A percentile compares a stretch with the other conserved stretches of the same genome.
Evolutionary conservation across 2,797 vertebrate genomes (phyloP).

Genomic region (Cetoscarus ocellatus): DNA sequence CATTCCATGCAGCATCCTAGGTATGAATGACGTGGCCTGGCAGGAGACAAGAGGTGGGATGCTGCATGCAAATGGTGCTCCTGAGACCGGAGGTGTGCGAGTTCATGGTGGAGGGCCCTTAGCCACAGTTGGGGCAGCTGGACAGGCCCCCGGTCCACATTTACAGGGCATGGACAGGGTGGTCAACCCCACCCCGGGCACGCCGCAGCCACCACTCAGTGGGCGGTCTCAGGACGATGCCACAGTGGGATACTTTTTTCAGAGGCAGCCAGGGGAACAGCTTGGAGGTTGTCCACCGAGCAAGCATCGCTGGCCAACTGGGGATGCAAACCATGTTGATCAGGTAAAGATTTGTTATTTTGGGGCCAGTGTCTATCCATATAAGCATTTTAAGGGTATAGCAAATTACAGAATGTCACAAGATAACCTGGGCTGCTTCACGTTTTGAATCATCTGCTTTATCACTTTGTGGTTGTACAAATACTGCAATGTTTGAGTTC

Average conservation of each 20-base stretch:
- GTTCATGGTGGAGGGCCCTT: slow-evolving; percentile 76
- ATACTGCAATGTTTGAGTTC: not conserved
- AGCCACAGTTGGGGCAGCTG: slow-evolving; percentile 69
- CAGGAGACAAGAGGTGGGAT: slow-evolving; percentile 86
- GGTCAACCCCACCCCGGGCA: slow-evolving; percentile 67
- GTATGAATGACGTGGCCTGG: slow-evolving; percentile 89
- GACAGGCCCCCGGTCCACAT: slow-evolving; percentile 72
- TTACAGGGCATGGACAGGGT: slow-evolving; percentile 79
- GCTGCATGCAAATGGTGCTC: slow-evolving; percentile 83
- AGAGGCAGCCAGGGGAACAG: slow-evolving; percentile 84
- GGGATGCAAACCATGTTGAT: slow-evolving; percentile 76
- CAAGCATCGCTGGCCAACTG: slow-evolving; percentile 83
- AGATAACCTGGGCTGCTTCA: too few relatives aligned
- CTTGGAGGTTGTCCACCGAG: slow-evolving; percentile 77
- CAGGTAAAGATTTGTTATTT: slow-evolving; percentile 51
- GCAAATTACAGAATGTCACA: too few relatives aligned
- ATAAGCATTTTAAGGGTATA: too few relatives aligned
- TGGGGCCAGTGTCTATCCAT: too few relatives aligned
- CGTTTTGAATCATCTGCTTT: not conserved
- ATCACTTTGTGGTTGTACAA: not conserved
- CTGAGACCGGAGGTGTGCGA: slow-evolving; percentile 77
- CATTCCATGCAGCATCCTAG: slow-evolving; percentile 87
- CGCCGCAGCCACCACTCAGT: slow-evolving; percentile 80
- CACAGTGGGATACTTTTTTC: slow-evolving; percentile 85
- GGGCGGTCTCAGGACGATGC: slow-evolving; percentile 83